Evolutionary conservation across 1,140 invertebrate genomes (phyloP), one percentile per base, ranked within the genome.

Genomic region (Pachypsylla venusta): DNA sequence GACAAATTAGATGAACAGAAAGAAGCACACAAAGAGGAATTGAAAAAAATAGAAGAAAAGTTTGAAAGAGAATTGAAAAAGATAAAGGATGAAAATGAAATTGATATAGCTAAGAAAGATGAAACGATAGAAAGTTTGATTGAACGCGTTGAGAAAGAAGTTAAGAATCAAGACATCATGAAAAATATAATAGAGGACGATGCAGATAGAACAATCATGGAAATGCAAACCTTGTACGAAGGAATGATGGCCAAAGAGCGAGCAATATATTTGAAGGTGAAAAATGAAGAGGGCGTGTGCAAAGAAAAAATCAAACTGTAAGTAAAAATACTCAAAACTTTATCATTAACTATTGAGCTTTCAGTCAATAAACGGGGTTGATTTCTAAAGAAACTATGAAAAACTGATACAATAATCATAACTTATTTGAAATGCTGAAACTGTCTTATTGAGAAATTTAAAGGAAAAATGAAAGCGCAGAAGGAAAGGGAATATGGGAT

Each of bases 281-380:
- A 48, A n/a, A 7, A 48, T 10, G 22, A 48, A 5, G 42, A 5
- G 16, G 42, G 42, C 4, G 42, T 48, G n/a, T 48, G 42, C 42
- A 48, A 48, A 48, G 42, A 48, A 48, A 22, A 5, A 48, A 48
- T 48, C n/a, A 48, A 48, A 48, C n/a, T 22, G 30, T 35, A 35
- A 35, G 30, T 35, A 35, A 35, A n/a, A n/a, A n/a, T n/a, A n/a
- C n/a, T n/a, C n/a, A n/a, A n/a, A n/a, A n/a, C n/a, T n/a, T n/a
- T n/a, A n/a, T n/a, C n/a, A n/a, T n/a, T n/a, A n/a, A n/a, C n/a
- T n/a, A n/a, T n/a, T n/a, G n/a, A n/a, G n/a, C n/a, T n/a, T n/a
- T n/a, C n/a, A n/a, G n/a, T 35, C 30, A 35, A 35, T 35, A 35
- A 10, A 35, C 30, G 7, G 30, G 30, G 30, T 35, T 7, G n/a